Evolutionary conservation across 1,140 invertebrate species (phyloP), one percentile per base, ranked within the genome.

Genomic region (Aleiodes sp.): DNA sequence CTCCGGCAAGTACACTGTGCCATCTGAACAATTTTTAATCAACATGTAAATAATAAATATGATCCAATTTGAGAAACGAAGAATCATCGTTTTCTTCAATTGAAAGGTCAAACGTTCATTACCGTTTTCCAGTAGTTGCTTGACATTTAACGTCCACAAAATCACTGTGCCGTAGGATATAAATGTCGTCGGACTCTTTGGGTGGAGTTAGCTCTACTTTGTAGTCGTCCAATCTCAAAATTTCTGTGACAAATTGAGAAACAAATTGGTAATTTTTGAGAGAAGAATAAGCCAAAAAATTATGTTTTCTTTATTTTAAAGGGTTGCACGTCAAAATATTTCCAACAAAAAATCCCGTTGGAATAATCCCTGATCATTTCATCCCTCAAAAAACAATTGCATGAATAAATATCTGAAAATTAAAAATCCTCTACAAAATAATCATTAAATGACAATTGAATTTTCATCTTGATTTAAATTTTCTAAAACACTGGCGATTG

Each of bases 121-220:
- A 90, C 87, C 82, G 85, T 70, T 86, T 78, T 68, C 88, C 87
- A 75, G 78, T 84, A 62, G 83, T 74, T 2, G 88, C 82, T 43
- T 86, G 81, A 74, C 90, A 91, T 16, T 84, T 82, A 1, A 91
- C 89, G 67, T 88, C 83, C 10, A 91, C 90, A 81, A 91, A 92
- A 83, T 93, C 92, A 73, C 89, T 91, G 9, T 87, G 70, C 72
- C 87, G 87, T 4, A 93, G 80, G 57, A 87, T 85, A 81, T 91
- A 92, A 26, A 83, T 87, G 59, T 88, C 87, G 65, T 88, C 87
- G 6, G 88, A 87, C 62, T 86, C 85, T 21, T 87, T 84, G 0
- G 87, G 82, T 10, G 84, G 76, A 0, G 87, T 87, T 65, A 88
- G 83, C 64, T 83, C 82, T 14, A 82, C 84, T 57, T 81, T 81